Percentiles rank a stretch among this genome's conserved stretches.
Evolutionary conservation across 2,113 vertebrate genomes (phyloP).

Genomic region (Gnathonemus longibarbis): DNA sequence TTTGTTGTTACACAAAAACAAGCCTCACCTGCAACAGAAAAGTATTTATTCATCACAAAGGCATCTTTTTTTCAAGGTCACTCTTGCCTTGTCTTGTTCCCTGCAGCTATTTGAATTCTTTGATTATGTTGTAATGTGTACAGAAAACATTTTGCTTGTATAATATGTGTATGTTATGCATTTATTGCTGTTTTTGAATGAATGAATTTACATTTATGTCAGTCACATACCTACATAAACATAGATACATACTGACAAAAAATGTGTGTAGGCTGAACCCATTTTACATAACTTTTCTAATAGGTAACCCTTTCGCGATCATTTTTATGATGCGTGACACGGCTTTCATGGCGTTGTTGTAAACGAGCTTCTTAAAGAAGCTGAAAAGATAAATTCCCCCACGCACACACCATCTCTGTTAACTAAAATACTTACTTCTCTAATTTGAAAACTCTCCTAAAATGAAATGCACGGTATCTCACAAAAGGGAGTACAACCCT

Average conservation of each 20-base stretch:
- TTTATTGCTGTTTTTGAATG: background rate
- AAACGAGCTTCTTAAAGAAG: background rate
- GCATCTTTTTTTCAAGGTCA: background rate
- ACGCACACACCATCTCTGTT: background rate
- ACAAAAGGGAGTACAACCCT: too few species aligned
- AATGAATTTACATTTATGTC: too few species aligned
- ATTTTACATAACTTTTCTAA: too few species aligned
- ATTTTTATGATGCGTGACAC: background rate
- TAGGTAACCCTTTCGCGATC: too few species aligned
- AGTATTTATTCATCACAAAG: conserved; percentile 7
- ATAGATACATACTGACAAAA: too few species aligned
- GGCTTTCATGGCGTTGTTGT: background rate
- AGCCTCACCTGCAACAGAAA: background rate
- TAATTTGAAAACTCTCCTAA: background rate
- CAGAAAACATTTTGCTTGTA: background rate
- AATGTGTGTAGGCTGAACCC: too few species aligned
- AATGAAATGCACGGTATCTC: background rate
- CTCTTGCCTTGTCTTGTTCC: background rate
- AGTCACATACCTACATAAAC: too few species aligned
- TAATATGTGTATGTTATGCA: background rate
- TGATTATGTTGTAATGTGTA: background rate
- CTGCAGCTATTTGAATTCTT: background rate
- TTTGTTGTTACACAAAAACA: background rate
- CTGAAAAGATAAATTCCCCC: background rate
- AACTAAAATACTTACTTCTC: background rate